Percentiles rank a stretch among this genome's conserved stretches.
These are phyloP conservation scores for Fratercula arctica DNA, from an alignment of 2,797 vertebrate species.

Conservation along the genomic window DNA sequence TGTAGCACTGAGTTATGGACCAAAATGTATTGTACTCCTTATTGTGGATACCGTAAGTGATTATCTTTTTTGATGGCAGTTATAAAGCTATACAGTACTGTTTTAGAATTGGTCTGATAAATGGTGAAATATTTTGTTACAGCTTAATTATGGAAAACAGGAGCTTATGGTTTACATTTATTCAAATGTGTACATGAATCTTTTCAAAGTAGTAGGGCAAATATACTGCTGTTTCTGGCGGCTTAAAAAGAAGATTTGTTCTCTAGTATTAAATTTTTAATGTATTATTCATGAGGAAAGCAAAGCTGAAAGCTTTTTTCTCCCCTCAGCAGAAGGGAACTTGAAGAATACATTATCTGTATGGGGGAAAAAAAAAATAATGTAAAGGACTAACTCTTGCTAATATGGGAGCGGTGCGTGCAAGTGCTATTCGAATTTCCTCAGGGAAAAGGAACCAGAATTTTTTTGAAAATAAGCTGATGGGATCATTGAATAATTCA, in stretches of 20 bases:
- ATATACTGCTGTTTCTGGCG: conserved; percentile 27
- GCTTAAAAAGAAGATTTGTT: conserved; percentile 43
- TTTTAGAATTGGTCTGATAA: not conserved
- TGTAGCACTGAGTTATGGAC: not conserved
- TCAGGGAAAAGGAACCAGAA: not conserved
- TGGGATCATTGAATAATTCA: not conserved
- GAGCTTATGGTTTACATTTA: not conserved
- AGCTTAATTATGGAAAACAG: conserved; percentile 10
- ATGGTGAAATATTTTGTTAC: not conserved
- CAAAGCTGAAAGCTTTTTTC: conserved; percentile 32
- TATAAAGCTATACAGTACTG: not conserved
- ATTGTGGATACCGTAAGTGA: not conserved
- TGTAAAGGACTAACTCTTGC: not conserved
- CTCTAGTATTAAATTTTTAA: conserved; percentile 21
- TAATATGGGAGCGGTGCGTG: not conserved
- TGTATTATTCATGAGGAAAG: conserved; percentile 51
- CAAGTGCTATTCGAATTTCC: not conserved
- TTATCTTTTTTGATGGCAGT: not conserved
- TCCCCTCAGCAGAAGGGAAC: not conserved
- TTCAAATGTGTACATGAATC: conserved; percentile 9
- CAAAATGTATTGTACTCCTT: not conserved
- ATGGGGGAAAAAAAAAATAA: not conserved
- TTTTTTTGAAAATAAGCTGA: conserved; percentile 1
- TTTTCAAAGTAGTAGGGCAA: conserved; percentile 33
- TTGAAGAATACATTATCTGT: conserved; percentile 24